Evolutionary conservation across 2,888 invertebrate genomes (phyloP).

Genomic region (Drosophila atripex): DNA sequence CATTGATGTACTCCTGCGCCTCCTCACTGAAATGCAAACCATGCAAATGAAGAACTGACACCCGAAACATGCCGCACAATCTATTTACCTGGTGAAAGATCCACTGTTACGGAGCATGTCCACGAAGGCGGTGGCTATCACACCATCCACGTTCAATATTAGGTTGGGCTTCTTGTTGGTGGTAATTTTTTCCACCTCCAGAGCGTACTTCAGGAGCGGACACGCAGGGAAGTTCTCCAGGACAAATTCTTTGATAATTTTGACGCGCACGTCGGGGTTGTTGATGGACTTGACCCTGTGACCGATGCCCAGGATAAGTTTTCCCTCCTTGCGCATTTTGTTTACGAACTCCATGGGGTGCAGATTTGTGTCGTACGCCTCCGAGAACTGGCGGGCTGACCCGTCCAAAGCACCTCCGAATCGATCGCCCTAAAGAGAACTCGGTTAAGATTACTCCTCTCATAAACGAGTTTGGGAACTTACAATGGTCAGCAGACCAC

Average conservation of each 20-base stretch:
- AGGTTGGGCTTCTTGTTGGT: constrained; percentile 99
- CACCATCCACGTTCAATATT: constrained; percentile 99
- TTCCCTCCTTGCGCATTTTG: constrained; percentile 97
- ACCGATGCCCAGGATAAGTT: constrained; percentile 99
- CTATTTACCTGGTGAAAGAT: constrained; percentile 92
- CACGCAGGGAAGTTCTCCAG: constrained; percentile 96
- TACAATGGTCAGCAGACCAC: constrained; percentile 98
- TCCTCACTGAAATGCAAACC: constrained; percentile 89
- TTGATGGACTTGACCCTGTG: constrained; percentile 96
- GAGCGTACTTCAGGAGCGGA: constrained; percentile 96
- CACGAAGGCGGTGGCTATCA: constrained; percentile 98
- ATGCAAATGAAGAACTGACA: not conserved
- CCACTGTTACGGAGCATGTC: constrained; percentile 97
- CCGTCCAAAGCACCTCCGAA: constrained; percentile 99
- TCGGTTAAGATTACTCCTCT: not conserved
- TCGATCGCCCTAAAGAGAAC: constrained; percentile 91
- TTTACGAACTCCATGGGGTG: constrained; percentile 99
- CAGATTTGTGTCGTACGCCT: constrained; percentile 96
- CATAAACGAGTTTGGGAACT: constrained; percentile 79
- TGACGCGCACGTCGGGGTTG: constrained; percentile 99
- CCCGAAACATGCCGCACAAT: constrained; percentile 16
- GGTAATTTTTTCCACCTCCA: constrained; percentile 99
- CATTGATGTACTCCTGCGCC: constrained; percentile 98
- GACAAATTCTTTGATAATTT: constrained; percentile 98
- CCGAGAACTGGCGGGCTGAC: constrained; percentile 98